Conservation (phyloP, 2,888 invertebrate genomes). For the Fissipunctia ypsillon region DNA sequence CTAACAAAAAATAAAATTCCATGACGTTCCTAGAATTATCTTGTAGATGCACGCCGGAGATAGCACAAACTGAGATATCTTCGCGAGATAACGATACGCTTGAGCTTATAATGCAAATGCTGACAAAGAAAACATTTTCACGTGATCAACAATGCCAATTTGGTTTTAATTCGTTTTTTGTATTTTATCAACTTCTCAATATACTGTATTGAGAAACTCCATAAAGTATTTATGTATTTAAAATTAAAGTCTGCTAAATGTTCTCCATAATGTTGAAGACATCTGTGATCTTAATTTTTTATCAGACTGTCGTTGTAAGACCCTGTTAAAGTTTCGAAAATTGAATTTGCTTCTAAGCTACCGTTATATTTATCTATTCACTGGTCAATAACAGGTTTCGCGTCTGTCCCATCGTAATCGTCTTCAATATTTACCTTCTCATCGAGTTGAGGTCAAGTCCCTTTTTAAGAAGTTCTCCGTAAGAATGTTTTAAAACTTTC, state of each 20-base stretch:
- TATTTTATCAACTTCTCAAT: slow-evolving; percentile 14
- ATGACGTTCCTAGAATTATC: slow-evolving; percentile 44
- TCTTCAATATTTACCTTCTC: slow-evolving; percentile 79
- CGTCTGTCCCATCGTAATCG: slow-evolving; percentile 28
- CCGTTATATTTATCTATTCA: slow-evolving; percentile 63
- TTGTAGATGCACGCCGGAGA: slow-evolving; percentile 48
- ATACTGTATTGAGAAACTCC: slow-evolving; percentile 1
- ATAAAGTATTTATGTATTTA: background rate
- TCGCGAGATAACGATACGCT: slow-evolving; percentile 66
- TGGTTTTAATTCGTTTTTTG: slow-evolving; percentile 34
- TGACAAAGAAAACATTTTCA: slow-evolving; percentile 68
- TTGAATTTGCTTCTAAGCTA: slow-evolving; percentile 34
- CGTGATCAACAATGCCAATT: slow-evolving; percentile 55
- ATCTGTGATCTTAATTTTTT: background rate
- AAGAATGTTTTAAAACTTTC: slow-evolving; percentile 88
- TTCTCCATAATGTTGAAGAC: background rate
- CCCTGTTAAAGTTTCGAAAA: slow-evolving; percentile 25
- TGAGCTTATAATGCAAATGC: slow-evolving; percentile 45
- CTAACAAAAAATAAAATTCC: slow-evolving; percentile 41
- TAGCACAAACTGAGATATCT: slow-evolving; percentile 55
- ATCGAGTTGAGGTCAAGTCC: slow-evolving; percentile 75
- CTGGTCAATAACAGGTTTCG: slow-evolving; percentile 49
- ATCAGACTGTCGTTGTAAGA: background rate
- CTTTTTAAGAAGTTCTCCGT: slow-evolving; percentile 86
- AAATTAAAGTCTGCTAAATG: background rate